A percentile compares a stretch with the other conserved stretches of the same genome.
These are phyloP conservation scores for Sebastes goodei DNA, from an alignment of 2,797 vertebrate species.

Conservation along the genomic window DNA sequence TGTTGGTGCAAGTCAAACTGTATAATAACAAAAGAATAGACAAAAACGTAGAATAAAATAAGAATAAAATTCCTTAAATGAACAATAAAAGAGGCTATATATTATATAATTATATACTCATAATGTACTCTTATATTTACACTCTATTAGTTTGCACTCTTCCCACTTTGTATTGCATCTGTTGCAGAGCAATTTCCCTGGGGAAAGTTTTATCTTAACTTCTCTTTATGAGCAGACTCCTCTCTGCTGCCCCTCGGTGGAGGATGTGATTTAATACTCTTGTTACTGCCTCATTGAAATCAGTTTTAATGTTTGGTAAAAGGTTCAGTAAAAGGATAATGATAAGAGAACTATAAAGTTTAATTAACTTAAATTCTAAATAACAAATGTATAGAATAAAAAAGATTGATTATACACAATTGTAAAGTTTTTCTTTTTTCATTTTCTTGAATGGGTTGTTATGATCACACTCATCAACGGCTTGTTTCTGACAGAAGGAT, in stretches of 20 bases:
- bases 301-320: neutral
- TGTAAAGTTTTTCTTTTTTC: neutral
- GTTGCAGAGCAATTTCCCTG: neutral
- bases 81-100: neutral
- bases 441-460: neutral
- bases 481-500: too few species aligned
- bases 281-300: neutral
- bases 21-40: too few species aligned
- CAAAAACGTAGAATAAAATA: too few species aligned
- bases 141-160: neutral
- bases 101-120: neutral
- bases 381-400: neutral
- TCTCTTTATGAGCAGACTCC: neutral
- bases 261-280: neutral
- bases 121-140: neutral
- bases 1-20: too few species aligned
- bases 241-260: conserved; percentile 33
- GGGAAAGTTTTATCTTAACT: neutral
- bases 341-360: neutral
- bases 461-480: neutral
- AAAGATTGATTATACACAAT: neutral
- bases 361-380: neutral
- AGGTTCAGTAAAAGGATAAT: neutral
- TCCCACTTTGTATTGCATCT: neutral
- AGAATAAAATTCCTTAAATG: neutral